A percentile compares a stretch with the other conserved stretches of the same genome.
Conservation (phyloP, 1,140 invertebrate species). For the Eriocheir sinensis region DNA sequence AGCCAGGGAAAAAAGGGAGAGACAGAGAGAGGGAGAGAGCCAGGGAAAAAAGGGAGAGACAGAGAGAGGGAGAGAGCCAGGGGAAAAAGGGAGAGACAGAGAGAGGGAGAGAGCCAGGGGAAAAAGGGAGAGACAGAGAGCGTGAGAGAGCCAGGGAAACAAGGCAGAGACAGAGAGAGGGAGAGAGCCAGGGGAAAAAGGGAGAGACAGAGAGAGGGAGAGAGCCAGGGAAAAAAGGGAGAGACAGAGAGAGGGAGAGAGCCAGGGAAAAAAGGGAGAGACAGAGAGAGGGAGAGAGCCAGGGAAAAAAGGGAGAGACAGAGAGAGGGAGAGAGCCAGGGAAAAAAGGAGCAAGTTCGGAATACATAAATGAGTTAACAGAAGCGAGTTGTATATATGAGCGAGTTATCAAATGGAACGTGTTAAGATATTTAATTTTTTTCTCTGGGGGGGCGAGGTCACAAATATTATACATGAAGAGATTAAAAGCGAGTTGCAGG, state of each 20-base stretch:
- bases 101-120: background rate
- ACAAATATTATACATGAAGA: no score
- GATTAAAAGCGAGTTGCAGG: no score
- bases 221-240: background rate
- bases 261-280: background rate
- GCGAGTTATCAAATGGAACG: no score
- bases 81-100: background rate
- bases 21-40: background rate
- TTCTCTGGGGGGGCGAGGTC: no score
- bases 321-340: background rate
- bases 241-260: background rate
- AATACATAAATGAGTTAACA: no score
- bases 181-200: background rate
- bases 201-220: background rate
- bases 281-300: background rate
- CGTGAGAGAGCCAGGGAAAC: background rate
- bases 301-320: background rate
- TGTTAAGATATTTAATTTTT: no score
- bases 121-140: background rate
- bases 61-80: background rate
- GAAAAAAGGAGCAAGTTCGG: background rate
- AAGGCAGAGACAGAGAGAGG: slow-evolving; percentile 28
- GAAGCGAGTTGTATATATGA: no score
- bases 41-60: slow-evolving; percentile 13
- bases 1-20: background rate